Base-by-base conservation (phyloP, 2,888 invertebrate species). In the Nesidiocoris tenuis region DNA sequence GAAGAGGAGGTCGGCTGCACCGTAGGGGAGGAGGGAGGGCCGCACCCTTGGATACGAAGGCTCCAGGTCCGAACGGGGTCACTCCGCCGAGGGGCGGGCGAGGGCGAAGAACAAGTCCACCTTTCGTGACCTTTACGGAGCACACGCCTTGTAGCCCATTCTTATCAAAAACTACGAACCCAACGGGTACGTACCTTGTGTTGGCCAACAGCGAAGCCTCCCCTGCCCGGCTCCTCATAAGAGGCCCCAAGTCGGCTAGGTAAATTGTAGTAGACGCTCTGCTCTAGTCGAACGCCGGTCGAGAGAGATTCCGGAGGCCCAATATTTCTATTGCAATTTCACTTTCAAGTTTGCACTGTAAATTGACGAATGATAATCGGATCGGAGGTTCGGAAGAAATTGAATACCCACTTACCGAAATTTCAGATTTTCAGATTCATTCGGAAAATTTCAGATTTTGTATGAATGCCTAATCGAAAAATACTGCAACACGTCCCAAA, bases 91-190 rank as follows among this genome's bases (percentile, higher is more conserved):
- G 39, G 12, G 39, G 39, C 39, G 39, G 39, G 39, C 39, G 39
- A 39, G 39, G 39, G 39, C 39, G 66, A 39, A 39, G 66, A 66
- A 66, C 66, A 66, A 66, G 66, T 66, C 66, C 66, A 66, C 66
- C 66, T 66, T 66, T 66, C 18, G 18, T 54, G 66, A 66, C 66
- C 66, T 66, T 66, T 54, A 66, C 25, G 64, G n/a, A n/a, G 39
- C 39, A 39, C 39, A 39, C 39, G 39, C 39, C 39, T 39, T 39
- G 39, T 39, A 39, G 3, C 39, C 39, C 39, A 39, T 39, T 39
- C 39, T 39, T 39, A 39, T 39, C 39, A 39, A 39, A 39, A 39
- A 39, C 39, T 39, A 39, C 39, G 39, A 39, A 3, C 5, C 39
- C 12, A 39, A 39, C 39, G 3, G 39, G 39, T n/a, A n/a, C 5